Evolutionary conservation across 2,888 invertebrate species (phyloP), one percentile per base, ranked within the genome.

Genomic region (Drosophila subquinaria): DNA sequence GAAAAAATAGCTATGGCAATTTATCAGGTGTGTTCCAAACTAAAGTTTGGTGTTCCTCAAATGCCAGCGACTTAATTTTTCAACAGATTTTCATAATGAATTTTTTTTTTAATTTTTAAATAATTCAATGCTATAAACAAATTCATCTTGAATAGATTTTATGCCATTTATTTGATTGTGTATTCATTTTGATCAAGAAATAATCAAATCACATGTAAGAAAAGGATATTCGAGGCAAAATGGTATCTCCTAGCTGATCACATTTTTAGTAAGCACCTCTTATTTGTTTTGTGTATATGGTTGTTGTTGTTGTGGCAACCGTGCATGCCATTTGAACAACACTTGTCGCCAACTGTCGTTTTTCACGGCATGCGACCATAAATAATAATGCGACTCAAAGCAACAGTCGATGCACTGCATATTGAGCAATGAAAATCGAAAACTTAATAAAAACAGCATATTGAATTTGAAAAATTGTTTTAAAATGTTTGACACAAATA

Each of bases 301-400:
- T 55, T 73, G 69, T 72, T 79, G 84, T 69, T 84, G 82, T 83
- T 83, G 83, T 81, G 81, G 85, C 83, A 85, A 85, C 84, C 85
- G 77, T 82, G 81, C 82, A 78, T 81, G 77, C 69, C 85, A 78
- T 85, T 83, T 83, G 78, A 82, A 80, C 79, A 85, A 84, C 83
- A 83, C 85, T 83, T 83, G 83, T 83, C 83, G 82, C 77, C 83
- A 83, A 83, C 83, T 85, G 83, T 85, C 81, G 85, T 83, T 84
- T 83, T 83, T 85, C 82, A 85, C 85, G 85, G 82, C 85, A 83
- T 82, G 76, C 82, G 82, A 71, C 79, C 82, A 79, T 84, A 83
- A 83, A 83, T 83, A 83, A 83, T 84, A 83, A 83, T 82, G 74
- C 77, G 82, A 72, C 76, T 77, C 72, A 43, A 62, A 75, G 75